These are phyloP conservation scores for Bettongia penicillata DNA, from an alignment of 2,113 vertebrate species.

Conservation along the genomic window DNA sequence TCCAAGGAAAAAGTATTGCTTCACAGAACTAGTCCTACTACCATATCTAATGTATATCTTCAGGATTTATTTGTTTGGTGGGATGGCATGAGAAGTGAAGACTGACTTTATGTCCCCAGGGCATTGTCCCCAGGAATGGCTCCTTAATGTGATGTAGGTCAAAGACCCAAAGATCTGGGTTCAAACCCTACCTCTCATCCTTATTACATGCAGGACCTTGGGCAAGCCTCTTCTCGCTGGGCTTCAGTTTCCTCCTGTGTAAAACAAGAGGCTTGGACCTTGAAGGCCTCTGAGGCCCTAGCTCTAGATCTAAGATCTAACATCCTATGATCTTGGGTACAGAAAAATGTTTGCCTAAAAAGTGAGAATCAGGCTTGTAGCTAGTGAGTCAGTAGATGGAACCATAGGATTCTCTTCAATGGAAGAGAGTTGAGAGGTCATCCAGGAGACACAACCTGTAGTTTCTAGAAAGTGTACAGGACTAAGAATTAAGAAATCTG, in stretches of 20 bases:
- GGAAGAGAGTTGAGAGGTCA: not conserved
- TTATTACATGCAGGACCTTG: not conserved
- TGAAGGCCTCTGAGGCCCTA: not conserved
- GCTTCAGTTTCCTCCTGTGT: not conserved
- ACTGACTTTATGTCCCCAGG: not conserved
- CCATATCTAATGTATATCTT: not conserved
- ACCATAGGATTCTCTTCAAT: not conserved
- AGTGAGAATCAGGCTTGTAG: not conserved
- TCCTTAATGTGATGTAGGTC: not conserved
- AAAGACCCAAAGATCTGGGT: not conserved
- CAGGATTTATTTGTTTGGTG: not conserved
- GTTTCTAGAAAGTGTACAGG: not conserved
- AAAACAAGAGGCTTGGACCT: not conserved
- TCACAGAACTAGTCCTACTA: not conserved
- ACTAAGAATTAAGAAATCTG: not conserved
- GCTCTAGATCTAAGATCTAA: not conserved
- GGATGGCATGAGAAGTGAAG: not conserved
- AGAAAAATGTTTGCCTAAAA: not conserved
- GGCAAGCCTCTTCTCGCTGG: not conserved
- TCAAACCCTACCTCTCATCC: not conserved
- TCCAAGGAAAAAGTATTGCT: not conserved
- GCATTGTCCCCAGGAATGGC: not conserved
- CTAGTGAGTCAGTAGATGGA: not conserved
- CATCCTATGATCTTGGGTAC: not conserved
- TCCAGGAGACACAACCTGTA: not conserved